These are phyloP conservation scores for Ariopsis seemanni DNA, from an alignment of 2,113 vertebrate species.

Conservation along the genomic window DNA sequence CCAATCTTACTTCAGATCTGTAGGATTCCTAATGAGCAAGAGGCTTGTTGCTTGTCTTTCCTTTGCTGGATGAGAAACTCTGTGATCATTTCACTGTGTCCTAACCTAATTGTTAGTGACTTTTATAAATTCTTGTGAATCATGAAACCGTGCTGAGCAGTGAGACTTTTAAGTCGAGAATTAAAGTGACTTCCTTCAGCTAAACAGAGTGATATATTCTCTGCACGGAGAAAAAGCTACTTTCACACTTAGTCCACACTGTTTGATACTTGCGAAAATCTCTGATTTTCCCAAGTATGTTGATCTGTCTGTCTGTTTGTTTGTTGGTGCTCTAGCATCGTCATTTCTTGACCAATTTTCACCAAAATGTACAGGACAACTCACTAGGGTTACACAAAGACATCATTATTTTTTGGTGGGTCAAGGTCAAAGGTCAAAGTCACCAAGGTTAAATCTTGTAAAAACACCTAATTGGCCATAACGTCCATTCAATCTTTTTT, in stretches of 20 bases:
- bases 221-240: not conserved
- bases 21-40: conserved; percentile 14
- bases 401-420: no score
- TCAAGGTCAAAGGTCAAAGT: no score
- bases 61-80: not conserved
- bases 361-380: no score
- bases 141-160: conserved; percentile 13
- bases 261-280: no score
- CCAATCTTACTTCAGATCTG: conserved; percentile 3
- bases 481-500: not conserved
- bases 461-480: no score
- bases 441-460: no score
- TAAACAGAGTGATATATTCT: not conserved
- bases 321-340: no score
- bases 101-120: not conserved
- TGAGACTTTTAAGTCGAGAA: conserved; percentile 14
- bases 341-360: no score
- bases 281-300: no score
- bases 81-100: conserved; percentile 24
- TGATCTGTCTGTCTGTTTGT: no score
- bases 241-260: no score
- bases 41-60: conserved; percentile 5
- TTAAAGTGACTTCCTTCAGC: not conserved
- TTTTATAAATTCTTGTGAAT: conserved; percentile 12
- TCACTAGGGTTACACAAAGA: no score